Evolutionary conservation across 2,797 vertebrate species (phyloP).

Genomic region (Microhierax caerulescens): DNA sequence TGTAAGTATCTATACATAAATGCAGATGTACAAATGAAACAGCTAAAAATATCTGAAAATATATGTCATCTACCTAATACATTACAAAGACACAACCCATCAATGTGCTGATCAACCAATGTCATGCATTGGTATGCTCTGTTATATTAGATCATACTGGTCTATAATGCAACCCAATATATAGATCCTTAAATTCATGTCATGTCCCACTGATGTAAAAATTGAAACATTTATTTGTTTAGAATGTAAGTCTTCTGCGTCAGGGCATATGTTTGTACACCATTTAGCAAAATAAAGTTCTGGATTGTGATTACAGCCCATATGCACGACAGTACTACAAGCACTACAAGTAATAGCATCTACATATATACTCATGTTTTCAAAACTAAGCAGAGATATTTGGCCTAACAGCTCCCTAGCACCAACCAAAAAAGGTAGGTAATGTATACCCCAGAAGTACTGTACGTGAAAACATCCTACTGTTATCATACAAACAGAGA

Average conservation of each 20-base stretch:
- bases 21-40: background rate
- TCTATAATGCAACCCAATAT: background rate
- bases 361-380: background rate
- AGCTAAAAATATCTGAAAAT: background rate
- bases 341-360: background rate
- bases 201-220: background rate
- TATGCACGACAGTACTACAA: background rate
- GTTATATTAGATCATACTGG: background rate
- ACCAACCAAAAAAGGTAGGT: background rate
- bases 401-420: background rate
- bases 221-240: slow-evolving; percentile 13
- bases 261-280: background rate
- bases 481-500: background rate
- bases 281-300: slow-evolving; percentile 13
- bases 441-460: background rate
- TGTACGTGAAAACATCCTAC: background rate
- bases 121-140: background rate
- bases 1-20: background rate
- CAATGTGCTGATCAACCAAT: background rate
- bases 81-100: background rate
- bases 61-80: background rate
- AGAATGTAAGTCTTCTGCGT: background rate
- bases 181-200: background rate
- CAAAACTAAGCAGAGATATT: background rate
- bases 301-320: background rate